A percentile compares a stretch with the other conserved stretches of the same genome.
Conservation (phyloP, 2,797 vertebrate species). For the Danio choprae region DNA sequence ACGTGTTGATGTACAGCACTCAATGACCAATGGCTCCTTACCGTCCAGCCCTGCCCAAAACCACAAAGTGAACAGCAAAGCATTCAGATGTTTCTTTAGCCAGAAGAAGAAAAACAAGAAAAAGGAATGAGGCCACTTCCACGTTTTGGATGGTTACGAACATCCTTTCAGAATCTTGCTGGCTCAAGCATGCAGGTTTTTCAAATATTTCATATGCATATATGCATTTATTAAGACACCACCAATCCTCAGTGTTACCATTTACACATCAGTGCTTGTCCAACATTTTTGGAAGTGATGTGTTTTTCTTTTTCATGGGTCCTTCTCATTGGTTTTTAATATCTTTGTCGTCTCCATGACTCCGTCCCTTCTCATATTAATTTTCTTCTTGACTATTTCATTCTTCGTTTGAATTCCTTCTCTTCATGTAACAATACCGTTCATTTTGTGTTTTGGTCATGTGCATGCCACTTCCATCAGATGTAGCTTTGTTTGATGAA, state of each 20-base stretch:
- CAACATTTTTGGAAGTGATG: not conserved
- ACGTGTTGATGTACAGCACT: constrained; percentile 19
- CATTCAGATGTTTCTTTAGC: constrained; percentile 40
- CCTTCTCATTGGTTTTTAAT: not conserved
- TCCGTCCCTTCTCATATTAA: not conserved
- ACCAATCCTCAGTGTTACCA: not conserved
- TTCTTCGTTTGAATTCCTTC: not conserved
- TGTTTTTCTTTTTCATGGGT: not conserved
- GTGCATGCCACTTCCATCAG: not conserved
- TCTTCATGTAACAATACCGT: not conserved
- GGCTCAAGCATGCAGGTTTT: constrained; percentile 29
- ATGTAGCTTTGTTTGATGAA: constrained; percentile 5
- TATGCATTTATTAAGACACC: not conserved
- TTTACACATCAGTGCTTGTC: not conserved
- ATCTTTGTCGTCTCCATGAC: not conserved
- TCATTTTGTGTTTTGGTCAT: not conserved
- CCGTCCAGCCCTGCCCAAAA: not conserved
- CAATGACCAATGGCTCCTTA: constrained; percentile 63
- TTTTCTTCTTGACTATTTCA: not conserved
- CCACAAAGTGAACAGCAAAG: constrained; percentile 17
- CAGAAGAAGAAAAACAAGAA: constrained; percentile 66
- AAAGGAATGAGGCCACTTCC: constrained; percentile 34
- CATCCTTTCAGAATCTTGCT: constrained; percentile 17
- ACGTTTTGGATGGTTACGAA: not conserved
- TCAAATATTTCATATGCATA: not conserved